Evolutionary conservation across 2,888 invertebrate species (phyloP).

Genomic region (Germaria angustata): DNA sequence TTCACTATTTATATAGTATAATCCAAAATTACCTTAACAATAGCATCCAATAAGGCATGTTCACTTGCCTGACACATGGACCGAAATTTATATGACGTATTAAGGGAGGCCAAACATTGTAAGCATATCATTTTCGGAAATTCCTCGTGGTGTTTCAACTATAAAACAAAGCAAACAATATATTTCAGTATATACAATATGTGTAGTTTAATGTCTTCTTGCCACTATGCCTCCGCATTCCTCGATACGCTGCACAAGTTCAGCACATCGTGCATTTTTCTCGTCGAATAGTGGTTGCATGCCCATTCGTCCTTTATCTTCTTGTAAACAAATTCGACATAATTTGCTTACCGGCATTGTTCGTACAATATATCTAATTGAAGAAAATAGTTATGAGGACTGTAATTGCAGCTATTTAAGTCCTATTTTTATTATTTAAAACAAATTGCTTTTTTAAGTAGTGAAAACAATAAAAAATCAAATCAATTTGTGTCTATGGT

Average conservation of each 20-base stretch:
- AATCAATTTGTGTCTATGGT: constrained; percentile 1
- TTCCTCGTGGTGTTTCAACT: constrained; percentile 75
- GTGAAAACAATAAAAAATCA: constrained; percentile 28
- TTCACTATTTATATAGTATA: background rate
- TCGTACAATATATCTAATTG: background rate
- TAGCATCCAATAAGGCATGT: constrained; percentile 72
- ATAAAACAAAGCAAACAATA: background rate
- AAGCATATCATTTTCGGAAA: constrained; percentile 77
- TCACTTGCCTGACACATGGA: constrained; percentile 77
- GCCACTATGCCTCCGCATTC: constrained; percentile 77
- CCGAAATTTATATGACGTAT: constrained; percentile 75
- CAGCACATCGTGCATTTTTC: constrained; percentile 69
- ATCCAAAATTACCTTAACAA: constrained; percentile 72
- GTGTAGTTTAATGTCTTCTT: background rate
- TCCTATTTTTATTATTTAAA: background rate
- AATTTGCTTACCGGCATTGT: constrained; percentile 74
- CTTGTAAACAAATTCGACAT: constrained; percentile 76
- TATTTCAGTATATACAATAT: background rate
- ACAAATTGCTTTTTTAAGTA: background rate
- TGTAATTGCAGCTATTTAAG: background rate
- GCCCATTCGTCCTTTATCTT: constrained; percentile 69
- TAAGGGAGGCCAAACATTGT: constrained; percentile 73
- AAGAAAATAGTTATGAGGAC: background rate
- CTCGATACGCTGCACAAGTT: constrained; percentile 75
- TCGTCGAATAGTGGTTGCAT: constrained; percentile 73